phyloP scores from a whole-genome alignment of 2,113 vertebrate species.

The Corydoras sp. region DNA sequence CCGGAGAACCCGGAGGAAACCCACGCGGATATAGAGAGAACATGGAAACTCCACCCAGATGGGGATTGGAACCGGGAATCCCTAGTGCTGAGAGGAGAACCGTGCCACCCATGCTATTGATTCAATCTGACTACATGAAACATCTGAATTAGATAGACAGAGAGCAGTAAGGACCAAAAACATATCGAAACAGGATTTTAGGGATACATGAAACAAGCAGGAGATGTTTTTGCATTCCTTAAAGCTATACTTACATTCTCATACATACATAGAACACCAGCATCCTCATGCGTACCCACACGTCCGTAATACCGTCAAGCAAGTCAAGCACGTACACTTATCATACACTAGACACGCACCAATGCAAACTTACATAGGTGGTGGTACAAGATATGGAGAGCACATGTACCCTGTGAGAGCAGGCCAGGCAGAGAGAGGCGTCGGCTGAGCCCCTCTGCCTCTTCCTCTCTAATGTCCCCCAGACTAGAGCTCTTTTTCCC shows the following conservation, averaged over 20 bases:
- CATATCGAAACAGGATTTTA: too few species aligned
- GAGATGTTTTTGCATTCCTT: not conserved
- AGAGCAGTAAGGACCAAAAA: too few species aligned
- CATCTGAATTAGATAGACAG: too few species aligned
- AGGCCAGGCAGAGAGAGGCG: conserved; percentile 93
- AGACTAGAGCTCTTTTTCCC: conserved; percentile 96
- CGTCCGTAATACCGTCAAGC: not conserved
- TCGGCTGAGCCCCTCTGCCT: conserved; percentile 79
- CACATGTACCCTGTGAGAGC: conserved; percentile 89
- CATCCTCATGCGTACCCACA: not conserved
- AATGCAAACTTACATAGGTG: conserved; percentile 59
- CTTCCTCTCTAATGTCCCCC: conserved; percentile 90
- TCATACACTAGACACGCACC: not conserved
- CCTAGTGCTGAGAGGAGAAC: too few species aligned
- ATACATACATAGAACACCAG: not conserved
- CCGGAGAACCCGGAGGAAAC: too few species aligned
- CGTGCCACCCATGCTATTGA: too few species aligned
- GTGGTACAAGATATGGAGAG: conserved; percentile 63
- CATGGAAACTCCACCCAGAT: too few species aligned
- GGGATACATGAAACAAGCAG: too few species aligned
- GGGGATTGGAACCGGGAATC: too few species aligned
- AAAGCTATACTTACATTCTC: not conserved
- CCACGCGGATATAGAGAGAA: too few species aligned
- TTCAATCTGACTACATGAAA: too few species aligned
- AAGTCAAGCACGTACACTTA: not conserved